These are phyloP conservation scores for Zaprionus tsacasi DNA, from an alignment of 1,140 invertebrate genomes.

Conservation along the genomic window DNA sequence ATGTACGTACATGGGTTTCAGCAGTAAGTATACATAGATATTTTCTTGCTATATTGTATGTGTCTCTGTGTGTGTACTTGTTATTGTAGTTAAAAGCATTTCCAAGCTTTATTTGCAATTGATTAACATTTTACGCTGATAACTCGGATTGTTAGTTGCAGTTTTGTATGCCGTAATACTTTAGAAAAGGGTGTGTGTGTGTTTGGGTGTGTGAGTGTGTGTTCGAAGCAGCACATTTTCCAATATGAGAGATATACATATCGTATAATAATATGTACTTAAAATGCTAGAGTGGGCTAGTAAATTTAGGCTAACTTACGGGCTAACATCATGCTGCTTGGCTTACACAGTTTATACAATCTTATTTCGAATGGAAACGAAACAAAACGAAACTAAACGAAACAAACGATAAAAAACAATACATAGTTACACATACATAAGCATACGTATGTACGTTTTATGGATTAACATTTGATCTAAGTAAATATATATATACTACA, in stretches of 20 bases:
- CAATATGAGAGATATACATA: constrained; percentile 53
- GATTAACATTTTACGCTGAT: constrained; percentile 34
- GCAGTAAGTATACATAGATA: constrained; percentile 45
- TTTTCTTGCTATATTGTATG: constrained; percentile 43
- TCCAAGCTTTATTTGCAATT: constrained; percentile 58
- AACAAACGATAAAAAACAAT: constrained; percentile 24
- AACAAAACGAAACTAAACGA: neutral
- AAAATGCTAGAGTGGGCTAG: constrained; percentile 53
- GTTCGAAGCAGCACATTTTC: constrained; percentile 31
- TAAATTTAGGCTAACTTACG: constrained; percentile 73
- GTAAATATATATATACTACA: constrained; percentile 10
- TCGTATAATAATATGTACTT: constrained; percentile 24
- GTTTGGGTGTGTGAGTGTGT: constrained; percentile 29
- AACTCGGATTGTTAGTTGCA: constrained; percentile 56
- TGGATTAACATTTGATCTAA: constrained; percentile 12
- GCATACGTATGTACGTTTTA: constrained; percentile 8
- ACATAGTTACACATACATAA: constrained; percentile 28
- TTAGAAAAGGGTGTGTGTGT: constrained; percentile 56
- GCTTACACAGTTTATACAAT: constrained; percentile 65
- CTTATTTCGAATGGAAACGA: constrained; percentile 49
- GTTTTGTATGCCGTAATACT: constrained; percentile 62
- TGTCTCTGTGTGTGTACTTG: constrained; percentile 14
- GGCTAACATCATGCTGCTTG: constrained; percentile 50
- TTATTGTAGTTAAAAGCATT: constrained; percentile 72
- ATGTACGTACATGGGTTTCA: constrained; percentile 40